Conservation (phyloP, 2,888 invertebrate species). For the Hemaris fuciformis region DNA sequence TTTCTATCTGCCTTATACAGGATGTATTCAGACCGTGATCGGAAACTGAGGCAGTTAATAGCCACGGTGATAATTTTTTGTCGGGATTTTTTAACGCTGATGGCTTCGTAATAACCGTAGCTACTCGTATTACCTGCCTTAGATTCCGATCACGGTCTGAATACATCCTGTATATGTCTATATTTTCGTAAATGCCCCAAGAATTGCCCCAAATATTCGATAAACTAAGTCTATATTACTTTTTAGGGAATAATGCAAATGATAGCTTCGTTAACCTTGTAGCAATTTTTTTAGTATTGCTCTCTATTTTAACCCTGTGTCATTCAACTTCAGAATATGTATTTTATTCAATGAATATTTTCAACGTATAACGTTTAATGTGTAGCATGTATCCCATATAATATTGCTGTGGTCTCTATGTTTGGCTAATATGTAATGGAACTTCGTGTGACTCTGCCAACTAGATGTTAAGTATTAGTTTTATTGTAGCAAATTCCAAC, state of each 20-base stretch:
- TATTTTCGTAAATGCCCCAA: background rate
- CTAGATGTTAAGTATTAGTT: conserved; percentile 47
- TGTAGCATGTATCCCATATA: background rate
- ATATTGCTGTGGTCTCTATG: conserved; percentile 37
- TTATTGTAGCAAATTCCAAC: conserved; percentile 43
- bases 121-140: too few species aligned
- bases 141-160: too few species aligned
- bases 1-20: background rate
- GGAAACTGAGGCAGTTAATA: too few species aligned
- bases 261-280: background rate
- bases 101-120: too few species aligned
- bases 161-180: too few species aligned
- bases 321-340: background rate
- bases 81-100: too few species aligned
- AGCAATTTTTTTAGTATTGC: background rate
- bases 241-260: background rate
- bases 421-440: conserved; percentile 31
- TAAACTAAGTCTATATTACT: background rate
- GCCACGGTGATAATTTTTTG: too few species aligned
- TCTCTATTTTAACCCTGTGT: background rate
- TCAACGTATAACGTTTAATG: background rate
- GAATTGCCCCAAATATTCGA: background rate
- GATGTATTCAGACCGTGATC: too few species aligned
- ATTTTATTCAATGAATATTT: background rate
- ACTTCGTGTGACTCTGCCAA: conserved; percentile 49